Conservation (phyloP, 2,797 vertebrate species). For the Sebastes melanostomus region DNA sequence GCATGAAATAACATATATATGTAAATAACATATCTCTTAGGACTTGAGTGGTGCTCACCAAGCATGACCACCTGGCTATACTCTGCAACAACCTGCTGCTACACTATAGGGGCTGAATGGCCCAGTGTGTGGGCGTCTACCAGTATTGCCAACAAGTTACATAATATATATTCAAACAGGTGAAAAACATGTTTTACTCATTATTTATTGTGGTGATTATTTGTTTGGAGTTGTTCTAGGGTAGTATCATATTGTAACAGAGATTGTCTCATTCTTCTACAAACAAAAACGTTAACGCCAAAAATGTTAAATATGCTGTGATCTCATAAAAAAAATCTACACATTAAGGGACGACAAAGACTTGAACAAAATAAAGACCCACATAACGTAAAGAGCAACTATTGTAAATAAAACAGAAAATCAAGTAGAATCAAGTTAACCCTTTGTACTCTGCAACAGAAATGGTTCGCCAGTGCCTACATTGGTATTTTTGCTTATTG, state of each 20-base stretch:
- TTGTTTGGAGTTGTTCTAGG: neutral
- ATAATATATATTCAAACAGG: too few relatives aligned
- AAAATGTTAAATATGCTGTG: neutral
- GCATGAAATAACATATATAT: too few relatives aligned
- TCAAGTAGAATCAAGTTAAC: neutral
- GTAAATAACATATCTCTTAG: too few relatives aligned
- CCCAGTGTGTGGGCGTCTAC: too few relatives aligned
- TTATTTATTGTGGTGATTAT: neutral
- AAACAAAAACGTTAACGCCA: neutral
- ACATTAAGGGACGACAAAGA: neutral
- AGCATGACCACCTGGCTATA: too few relatives aligned
- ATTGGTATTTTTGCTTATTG: too few relatives aligned
- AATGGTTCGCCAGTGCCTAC: too few relatives aligned
- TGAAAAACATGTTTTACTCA: neutral
- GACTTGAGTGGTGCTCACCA: too few relatives aligned
- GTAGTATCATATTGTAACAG: neutral
- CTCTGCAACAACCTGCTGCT: too few relatives aligned
- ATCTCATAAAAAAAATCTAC: neutral
- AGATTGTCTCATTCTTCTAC: neutral
- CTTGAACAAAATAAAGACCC: neutral
- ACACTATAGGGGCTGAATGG: too few relatives aligned
- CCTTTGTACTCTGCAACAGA: too few relatives aligned
- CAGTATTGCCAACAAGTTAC: too few relatives aligned
- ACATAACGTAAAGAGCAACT: neutral
- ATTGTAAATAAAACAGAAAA: neutral